Evolutionary conservation across 2,888 invertebrate genomes (phyloP).

Genomic region (Machimus rusticus): DNA sequence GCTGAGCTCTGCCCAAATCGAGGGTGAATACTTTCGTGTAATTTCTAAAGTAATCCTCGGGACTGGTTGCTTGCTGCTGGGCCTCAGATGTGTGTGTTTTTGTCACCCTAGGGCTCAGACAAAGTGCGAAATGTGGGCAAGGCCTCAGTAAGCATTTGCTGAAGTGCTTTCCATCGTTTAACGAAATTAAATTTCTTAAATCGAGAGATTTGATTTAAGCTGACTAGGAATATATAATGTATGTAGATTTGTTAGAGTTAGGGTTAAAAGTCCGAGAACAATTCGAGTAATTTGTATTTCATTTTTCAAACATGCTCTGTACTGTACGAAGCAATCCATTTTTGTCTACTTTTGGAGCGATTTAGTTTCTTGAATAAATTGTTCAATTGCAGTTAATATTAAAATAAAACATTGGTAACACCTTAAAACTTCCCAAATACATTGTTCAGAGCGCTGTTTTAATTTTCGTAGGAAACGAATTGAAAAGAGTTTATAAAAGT

Average conservation of each 20-base stretch:
- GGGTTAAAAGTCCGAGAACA: not conserved
- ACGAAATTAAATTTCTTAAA: not conserved
- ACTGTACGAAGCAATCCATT: not conserved
- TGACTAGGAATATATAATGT: not conserved
- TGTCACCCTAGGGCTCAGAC: not conserved
- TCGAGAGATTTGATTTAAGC: not conserved
- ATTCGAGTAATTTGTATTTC: not conserved
- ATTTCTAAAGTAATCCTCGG: not conserved
- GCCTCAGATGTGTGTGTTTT: not conserved
- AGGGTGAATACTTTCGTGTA: not conserved
- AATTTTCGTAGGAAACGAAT: too few species aligned
- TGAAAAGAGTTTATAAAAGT: too few species aligned
- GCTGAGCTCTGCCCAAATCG: not conserved
- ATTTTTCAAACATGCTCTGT: not conserved
- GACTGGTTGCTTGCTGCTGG: not conserved
- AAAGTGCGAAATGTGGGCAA: not conserved
- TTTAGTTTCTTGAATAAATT: too few species aligned
- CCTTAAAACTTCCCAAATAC: too few species aligned
- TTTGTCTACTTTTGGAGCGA: not conserved
- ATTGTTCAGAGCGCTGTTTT: too few species aligned
- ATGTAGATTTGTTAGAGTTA: not conserved
- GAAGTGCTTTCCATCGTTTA: not conserved
- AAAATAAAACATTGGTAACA: too few species aligned
- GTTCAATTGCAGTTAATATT: too few species aligned
- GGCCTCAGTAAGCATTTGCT: not conserved